phyloP scores from a whole-genome alignment of 1,140 invertebrate genomes.

The Luehdorfia chinensis region DNA sequence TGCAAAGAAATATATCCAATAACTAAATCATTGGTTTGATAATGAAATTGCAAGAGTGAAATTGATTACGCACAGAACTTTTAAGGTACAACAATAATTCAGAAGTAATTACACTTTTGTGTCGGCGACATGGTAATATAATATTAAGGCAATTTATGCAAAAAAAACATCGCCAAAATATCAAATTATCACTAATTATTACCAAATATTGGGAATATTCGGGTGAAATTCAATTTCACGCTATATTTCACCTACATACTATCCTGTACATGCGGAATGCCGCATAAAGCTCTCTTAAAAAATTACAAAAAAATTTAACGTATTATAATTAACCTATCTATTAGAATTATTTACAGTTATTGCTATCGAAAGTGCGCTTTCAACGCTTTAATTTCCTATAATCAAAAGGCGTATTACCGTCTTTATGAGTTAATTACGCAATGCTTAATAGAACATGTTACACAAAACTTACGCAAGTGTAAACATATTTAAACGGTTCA shows the following conservation, averaged over 20 bases:
- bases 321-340: conserved; percentile 76
- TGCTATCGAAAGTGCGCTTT: conserved; percentile 70
- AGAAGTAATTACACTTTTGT: too few species aligned
- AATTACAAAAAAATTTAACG: conserved; percentile 69
- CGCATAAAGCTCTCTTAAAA: conserved; percentile 76
- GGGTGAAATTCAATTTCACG: conserved; percentile 72
- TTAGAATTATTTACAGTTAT: conserved; percentile 70
- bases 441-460: too few species aligned
- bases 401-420: conserved; percentile 59
- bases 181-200: conserved; percentile 1
- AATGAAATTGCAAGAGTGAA: background rate
- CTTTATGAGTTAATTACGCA: conserved; percentile 42
- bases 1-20: conserved; percentile 1
- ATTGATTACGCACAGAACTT: conserved; percentile 11
- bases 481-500: too few species aligned
- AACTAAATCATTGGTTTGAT: background rate
- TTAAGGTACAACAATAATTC: background rate
- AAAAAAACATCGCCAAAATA: too few species aligned
- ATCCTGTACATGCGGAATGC: conserved; percentile 59
- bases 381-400: conserved; percentile 52
- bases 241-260: conserved; percentile 43
- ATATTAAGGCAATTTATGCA: too few species aligned
- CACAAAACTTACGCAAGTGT: too few species aligned
- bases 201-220: conserved; percentile 30
- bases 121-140: too few species aligned